Evolutionary conservation across 2,888 invertebrate genomes (phyloP).

Genomic region (Bugulina stolonifera): DNA sequence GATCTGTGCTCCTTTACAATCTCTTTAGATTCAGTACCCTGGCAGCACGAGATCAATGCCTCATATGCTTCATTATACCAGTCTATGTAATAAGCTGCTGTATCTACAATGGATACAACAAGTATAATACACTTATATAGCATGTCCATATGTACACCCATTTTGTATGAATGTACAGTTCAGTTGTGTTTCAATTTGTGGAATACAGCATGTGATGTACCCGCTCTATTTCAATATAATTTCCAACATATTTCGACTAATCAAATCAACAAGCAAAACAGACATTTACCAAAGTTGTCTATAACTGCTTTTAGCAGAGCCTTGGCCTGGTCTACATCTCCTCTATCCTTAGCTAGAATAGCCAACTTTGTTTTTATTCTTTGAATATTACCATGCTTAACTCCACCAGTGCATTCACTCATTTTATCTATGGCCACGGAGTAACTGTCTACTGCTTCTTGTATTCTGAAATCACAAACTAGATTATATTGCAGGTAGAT

Average conservation of each 20-base stretch:
- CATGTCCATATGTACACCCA: no score
- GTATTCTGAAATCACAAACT: neutral
- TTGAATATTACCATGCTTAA: constrained; percentile 3
- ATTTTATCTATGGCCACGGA: neutral
- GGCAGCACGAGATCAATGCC: constrained; percentile 7
- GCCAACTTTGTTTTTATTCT: neutral
- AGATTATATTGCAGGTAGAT: no score
- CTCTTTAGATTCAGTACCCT: neutral
- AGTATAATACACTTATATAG: no score
- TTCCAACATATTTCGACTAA: neutral
- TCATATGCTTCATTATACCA: constrained; percentile 22
- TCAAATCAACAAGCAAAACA: neutral
- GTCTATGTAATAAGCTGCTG: constrained; percentile 17
- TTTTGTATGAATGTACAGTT: no score
- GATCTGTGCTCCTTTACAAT: constrained; percentile 4
- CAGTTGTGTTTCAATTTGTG: no score
- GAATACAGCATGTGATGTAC: no score
- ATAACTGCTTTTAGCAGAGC: constrained; percentile 37
- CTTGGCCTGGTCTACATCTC: constrained; percentile 32
- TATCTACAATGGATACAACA: neutral
- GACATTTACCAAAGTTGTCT: constrained; percentile 35
- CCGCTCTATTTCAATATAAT: no score
- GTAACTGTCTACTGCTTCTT: neutral
- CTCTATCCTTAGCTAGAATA: neutral
- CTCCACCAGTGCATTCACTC: neutral